phyloP scores from a whole-genome alignment of 1,140 invertebrate genomes.

The Chrysopa pallens region DNA sequence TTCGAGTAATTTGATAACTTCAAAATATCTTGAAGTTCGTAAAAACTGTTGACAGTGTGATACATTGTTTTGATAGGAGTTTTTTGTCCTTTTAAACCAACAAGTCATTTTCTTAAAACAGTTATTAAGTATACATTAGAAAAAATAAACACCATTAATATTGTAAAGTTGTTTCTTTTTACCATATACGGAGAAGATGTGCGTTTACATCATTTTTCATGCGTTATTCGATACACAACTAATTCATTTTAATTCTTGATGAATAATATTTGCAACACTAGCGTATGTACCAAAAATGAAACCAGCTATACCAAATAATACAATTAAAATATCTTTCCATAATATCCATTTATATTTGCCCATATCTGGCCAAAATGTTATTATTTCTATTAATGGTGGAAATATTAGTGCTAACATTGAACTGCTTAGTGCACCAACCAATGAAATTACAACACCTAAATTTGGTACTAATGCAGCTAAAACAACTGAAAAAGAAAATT shows the following conservation, averaged over 20 bases:
- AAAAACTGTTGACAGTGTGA: too few relatives aligned
- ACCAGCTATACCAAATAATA: constrained; percentile 53
- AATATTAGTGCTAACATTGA: constrained; percentile 79
- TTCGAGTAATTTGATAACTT: too few relatives aligned
- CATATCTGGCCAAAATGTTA: constrained; percentile 52
- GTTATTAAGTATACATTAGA: too few relatives aligned
- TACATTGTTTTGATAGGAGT: too few relatives aligned
- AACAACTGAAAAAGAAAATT: constrained; percentile 39
- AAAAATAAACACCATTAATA: too few relatives aligned
- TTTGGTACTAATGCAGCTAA: constrained; percentile 71
- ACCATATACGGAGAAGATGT: too few relatives aligned
- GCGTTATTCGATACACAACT: too few relatives aligned
- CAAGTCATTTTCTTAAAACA: too few relatives aligned
- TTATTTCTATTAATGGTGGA: constrained; percentile 78
- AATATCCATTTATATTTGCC: constrained; percentile 39
- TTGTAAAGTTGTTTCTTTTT: too few relatives aligned
- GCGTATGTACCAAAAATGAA: constrained; percentile 65
- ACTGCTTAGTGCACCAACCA: constrained; percentile 80
- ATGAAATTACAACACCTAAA: constrained; percentile 72
- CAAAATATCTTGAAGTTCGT: too few relatives aligned
- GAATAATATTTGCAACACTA: constrained; percentile 47
- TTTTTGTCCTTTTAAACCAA: too few relatives aligned
- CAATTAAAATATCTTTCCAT: constrained; percentile 52
- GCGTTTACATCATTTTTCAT: too few relatives aligned
- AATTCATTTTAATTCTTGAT: constrained; percentile 8